Base-by-base conservation (phyloP, 2,888 invertebrate genomes). In the Drosophila putrida region DNA sequence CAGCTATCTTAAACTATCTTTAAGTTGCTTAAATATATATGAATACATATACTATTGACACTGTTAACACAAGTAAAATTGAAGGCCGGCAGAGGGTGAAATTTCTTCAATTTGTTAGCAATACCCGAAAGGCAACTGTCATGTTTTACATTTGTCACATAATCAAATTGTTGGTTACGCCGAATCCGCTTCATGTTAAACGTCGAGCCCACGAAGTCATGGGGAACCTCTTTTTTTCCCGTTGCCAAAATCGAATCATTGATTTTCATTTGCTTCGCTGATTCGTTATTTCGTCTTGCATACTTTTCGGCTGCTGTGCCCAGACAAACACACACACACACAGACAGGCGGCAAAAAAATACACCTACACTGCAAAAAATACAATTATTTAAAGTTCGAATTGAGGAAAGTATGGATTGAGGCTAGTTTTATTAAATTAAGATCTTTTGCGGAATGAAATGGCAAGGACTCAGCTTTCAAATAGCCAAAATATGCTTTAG, bases 221-320 rank as follows among this genome's bases (percentile, higher is more conserved):
- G 11, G 28, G 28, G 20, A 58, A 63, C 46, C 66, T 67, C 39
- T 46, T 51, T 53, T 51, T 53, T 53, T 51, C 47, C 35, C 36
- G 38, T 47, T n/a, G 39, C 51, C 59, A 49, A 68, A 84, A 82
- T 77, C 78, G 78, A 86, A 84, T 78, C 78, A 87, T 85, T 84
- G 87, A 87, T 85, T 85, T 87, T 70, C 75, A 69, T 74, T 75
- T 81, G 67, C 54, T 66, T 79, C 63, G 65, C 58, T 51, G 68
- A 62, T 66, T 68, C 66, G 50, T 39, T 64, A 36, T 64, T 62
- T 74, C 35, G 54, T 36, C 43, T 49, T 41, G 54, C 64, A 58
- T 67, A 60, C 53, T 43, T 67, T 76, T 67, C 41, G 78, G 75
- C 76, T 78, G 78, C 78, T 80, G 78, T 71, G 80, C 65, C 59